Conservation (phyloP, 1,140 invertebrate species). For the Psix sp. region DNA sequence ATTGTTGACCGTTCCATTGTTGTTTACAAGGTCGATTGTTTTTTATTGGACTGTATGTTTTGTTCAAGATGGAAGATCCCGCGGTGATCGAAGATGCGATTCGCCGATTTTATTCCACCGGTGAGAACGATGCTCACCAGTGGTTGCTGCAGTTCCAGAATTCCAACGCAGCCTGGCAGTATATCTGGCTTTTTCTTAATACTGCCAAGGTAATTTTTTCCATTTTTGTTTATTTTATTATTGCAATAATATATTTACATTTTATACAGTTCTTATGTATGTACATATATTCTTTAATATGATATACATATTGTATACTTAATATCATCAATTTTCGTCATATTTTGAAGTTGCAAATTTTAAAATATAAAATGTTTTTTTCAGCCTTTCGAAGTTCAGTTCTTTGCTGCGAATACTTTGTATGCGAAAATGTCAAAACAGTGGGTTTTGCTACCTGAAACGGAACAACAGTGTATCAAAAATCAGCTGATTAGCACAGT, state of each 20-base stretch:
- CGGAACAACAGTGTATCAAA: constrained; percentile 85
- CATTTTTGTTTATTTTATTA: too few relatives aligned
- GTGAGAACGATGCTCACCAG: constrained; percentile 84
- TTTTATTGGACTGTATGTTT: too few relatives aligned
- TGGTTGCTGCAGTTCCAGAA: constrained; percentile 89
- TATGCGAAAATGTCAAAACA: constrained; percentile 91
- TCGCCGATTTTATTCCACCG: constrained; percentile 77
- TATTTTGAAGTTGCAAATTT: constrained; percentile 22
- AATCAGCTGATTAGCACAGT: constrained; percentile 86
- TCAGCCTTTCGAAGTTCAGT: constrained; percentile 91
- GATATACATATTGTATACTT: too few relatives aligned
- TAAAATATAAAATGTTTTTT: constrained; percentile 57
- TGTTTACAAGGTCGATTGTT: too few relatives aligned
- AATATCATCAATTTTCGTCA: not conserved
- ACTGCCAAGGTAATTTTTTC: constrained; percentile 84
- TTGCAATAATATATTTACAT: not conserved
- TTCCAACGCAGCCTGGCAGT: constrained; percentile 91
- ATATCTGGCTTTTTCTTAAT: constrained; percentile 90
- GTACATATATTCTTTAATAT: constrained; percentile 4
- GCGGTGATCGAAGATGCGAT: constrained; percentile 75
- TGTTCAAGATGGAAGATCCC: constrained; percentile 54
- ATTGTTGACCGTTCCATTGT: too few relatives aligned
- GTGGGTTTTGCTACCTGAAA: constrained; percentile 89
- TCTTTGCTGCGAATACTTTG: constrained; percentile 93
- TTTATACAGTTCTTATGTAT: not conserved